A percentile compares a stretch with the other conserved stretches of the same genome.
Evolutionary conservation across 1,140 invertebrate species (phyloP).

Genomic region (Hylaeus volcanicus): DNA sequence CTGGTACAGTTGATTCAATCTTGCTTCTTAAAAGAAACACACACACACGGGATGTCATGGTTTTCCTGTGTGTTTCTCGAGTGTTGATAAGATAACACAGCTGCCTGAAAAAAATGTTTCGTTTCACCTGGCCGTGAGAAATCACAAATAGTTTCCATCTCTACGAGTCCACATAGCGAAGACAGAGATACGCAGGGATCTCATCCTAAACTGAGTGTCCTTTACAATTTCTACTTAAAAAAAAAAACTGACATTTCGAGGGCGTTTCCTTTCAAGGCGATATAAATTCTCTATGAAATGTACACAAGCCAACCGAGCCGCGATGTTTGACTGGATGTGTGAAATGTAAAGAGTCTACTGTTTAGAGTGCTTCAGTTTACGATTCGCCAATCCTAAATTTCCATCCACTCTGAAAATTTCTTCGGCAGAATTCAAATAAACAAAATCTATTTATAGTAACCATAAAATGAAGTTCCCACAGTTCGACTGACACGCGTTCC

Average conservation of each 20-base stretch:
- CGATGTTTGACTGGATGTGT: not conserved
- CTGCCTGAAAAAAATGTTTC: not conserved
- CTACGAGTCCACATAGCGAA: not conserved
- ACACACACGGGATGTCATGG: not conserved
- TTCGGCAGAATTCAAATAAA: not conserved
- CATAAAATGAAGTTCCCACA: not conserved
- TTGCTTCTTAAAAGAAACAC: too few relatives aligned
- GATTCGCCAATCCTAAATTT: not conserved
- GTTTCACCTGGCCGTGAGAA: not conserved
- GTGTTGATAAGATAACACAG: conserved; percentile 12
- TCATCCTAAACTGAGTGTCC: not conserved
- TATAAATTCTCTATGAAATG: too few relatives aligned
- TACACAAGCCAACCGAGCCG: not conserved
- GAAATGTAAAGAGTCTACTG: not conserved
- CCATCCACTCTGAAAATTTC: not conserved
- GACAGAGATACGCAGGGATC: not conserved
- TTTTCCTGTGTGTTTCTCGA: too few relatives aligned
- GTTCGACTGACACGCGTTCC: not conserved
- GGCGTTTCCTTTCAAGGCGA: not conserved
- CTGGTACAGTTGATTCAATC: not conserved
- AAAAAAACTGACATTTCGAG: not conserved
- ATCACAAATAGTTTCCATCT: conserved; percentile 9
- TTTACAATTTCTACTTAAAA: not conserved
- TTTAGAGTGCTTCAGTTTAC: not conserved
- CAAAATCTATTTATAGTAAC: not conserved